Evolutionary conservation across 2,888 invertebrate genomes (phyloP), one percentile per base, ranked within the genome.

Genomic region (Sthenelais limicola): DNA sequence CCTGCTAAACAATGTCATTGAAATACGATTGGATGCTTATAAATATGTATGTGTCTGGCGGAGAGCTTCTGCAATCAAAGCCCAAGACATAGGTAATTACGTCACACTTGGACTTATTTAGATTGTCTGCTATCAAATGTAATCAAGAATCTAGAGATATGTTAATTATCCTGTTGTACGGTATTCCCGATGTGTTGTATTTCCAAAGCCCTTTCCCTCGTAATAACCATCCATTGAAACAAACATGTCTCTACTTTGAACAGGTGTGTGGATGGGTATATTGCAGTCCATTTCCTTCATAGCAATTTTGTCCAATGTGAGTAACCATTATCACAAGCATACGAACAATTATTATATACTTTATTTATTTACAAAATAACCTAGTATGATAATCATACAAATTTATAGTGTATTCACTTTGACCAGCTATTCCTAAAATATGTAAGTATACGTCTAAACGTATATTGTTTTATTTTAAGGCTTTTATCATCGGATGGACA

Each of bases 401-500:
- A 15, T n/a, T n/a, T 9, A n/a, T n/a, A 9, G 18, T 9, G 9
- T 52, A 24, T 9, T 52, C 21, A n/a, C 21, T 24, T 52, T 9
- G 18, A 21, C 21, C 9, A n/a, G 43, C 9, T 12, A 43, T 43
- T 43, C 9, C 18, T 12, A 43, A 43, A 43, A 15, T 18, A 43
- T 43, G 18, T 12, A 9, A 43, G 9, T 9, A 43, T 43, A 43
- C 9, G 18, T 43, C 12, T 18, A 43, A 15, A 15, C 18, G 18
- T 43, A 43, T 43, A 15, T 12, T 43, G 18, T 43, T 51, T 51
- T 51, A 9, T n/a, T 18, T n/a, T 1, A 89, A 96, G 96, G 98
- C 97, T 0, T 95, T 97, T 85, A 98, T 99, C 43, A 98, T 99
- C 81, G 97, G 97, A 0, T 99, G 97, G 88, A 98, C 98, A 0